phyloP scores from a whole-genome alignment of 1,140 invertebrate genomes.

The Sitobion miscanthi region DNA sequence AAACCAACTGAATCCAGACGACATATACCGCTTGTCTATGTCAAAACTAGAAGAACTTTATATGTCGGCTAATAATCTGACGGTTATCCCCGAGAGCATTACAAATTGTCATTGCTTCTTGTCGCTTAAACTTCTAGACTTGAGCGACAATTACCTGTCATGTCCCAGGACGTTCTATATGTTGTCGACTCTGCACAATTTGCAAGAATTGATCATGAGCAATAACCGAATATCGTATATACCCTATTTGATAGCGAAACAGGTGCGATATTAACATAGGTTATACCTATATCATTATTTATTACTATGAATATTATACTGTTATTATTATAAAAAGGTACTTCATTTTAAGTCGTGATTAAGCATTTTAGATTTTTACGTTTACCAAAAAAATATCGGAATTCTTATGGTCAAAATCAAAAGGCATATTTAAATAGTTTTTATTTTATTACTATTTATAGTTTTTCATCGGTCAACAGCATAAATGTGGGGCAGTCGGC shows the following conservation, averaged over 20 bases:
- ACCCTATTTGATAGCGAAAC: conserved; percentile 19
- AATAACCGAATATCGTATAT: conserved; percentile 1
- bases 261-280: background rate
- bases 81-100: background rate
- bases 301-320: too few species aligned
- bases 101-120: background rate
- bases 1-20: conserved; percentile 18
- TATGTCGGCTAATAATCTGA: background rate
- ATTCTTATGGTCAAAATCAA: background rate
- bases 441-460: too few species aligned
- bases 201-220: background rate
- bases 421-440: background rate
- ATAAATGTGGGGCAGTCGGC: too few species aligned
- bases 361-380: background rate
- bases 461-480: too few species aligned
- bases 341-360: too few species aligned
- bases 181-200: conserved; percentile 17
- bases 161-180: background rate
- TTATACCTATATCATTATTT: background rate
- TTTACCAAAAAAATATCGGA: background rate
- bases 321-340: too few species aligned
- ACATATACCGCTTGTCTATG: background rate
- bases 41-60: background rate
- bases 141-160: conserved; percentile 30
- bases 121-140: background rate